Percentiles rank a stretch among this genome's conserved stretches.
Conservation (phyloP, 2,113 vertebrate species). For the Pelodiscus sinensis region DNA sequence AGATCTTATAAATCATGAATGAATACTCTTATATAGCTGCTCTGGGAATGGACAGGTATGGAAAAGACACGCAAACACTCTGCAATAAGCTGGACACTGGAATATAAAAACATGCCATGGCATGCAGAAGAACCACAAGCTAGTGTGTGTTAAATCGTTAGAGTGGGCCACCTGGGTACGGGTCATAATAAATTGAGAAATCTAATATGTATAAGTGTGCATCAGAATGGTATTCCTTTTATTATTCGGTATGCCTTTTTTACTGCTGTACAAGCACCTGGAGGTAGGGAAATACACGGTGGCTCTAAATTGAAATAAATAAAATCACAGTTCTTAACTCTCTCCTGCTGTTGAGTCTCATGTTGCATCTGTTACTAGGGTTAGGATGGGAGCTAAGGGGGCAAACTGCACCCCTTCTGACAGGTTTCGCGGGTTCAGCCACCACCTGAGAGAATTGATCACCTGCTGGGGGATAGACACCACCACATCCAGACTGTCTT, state of each 20-base stretch:
- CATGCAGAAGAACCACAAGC: neutral
- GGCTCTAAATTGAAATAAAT: neutral
- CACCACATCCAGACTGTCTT: too few relatives aligned
- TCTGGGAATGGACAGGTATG: rapidly evolving
- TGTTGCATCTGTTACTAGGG: neutral
- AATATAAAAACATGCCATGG: neutral
- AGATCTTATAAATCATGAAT: neutral
- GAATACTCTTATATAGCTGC: rapidly evolving
- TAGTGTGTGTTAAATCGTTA: neutral
- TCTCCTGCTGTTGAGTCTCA: neutral
- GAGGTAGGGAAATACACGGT: neutral
- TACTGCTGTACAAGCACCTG: neutral
- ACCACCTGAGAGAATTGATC: too few relatives aligned
- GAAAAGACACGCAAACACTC: neutral
- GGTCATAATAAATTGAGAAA: neutral
- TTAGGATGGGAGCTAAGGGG: too few relatives aligned
- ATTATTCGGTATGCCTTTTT: neutral
- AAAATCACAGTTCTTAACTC: neutral
- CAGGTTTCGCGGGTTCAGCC: too few relatives aligned
- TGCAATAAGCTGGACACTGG: neutral
- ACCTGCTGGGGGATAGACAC: too few relatives aligned
- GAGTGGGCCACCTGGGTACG: neutral
- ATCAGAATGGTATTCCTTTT: neutral
- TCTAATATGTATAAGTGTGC: neutral
- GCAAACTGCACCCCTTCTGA: too few relatives aligned